These are phyloP conservation scores for Phalacrocorax carbo DNA, from an alignment of 2,113 vertebrate species.

Conservation along the genomic window DNA sequence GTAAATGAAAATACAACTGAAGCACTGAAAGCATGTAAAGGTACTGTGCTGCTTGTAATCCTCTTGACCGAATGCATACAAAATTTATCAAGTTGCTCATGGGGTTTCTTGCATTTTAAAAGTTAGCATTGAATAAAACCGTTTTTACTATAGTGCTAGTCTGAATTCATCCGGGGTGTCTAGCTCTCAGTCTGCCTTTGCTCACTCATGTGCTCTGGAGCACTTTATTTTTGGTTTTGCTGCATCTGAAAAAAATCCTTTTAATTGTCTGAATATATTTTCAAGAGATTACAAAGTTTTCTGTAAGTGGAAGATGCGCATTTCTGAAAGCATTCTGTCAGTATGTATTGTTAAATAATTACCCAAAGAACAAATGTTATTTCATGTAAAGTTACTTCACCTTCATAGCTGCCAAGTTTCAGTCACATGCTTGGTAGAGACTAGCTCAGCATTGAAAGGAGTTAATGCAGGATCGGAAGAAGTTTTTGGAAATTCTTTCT, in stretches of 20 bases:
- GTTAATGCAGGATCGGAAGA: constrained; percentile 10
- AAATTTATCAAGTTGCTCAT: neutral
- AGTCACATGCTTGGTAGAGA: constrained; percentile 39
- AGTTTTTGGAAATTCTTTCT: constrained; percentile 7
- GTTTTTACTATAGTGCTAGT: neutral
- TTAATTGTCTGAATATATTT: neutral
- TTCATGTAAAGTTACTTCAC: constrained; percentile 34
- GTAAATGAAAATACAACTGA: neutral
- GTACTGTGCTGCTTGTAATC: neutral
- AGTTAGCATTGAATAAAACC: neutral
- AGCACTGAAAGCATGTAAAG: neutral
- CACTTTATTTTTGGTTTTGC: neutral
- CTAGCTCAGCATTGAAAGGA: neutral
- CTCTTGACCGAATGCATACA: neutral
- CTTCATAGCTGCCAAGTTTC: constrained; percentile 46
- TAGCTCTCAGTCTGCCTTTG: neutral
- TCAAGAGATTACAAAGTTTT: neutral
- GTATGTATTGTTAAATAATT: constrained; percentile 42
- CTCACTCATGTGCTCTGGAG: neutral
- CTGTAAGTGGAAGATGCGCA: neutral
- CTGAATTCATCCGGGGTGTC: neutral
- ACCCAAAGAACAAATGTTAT: constrained; percentile 44
- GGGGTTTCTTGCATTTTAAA: neutral
- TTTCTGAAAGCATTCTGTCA: neutral
- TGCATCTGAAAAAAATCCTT: neutral